Evolutionary conservation across 2,888 invertebrate species (phyloP).

Genomic region (Epirrhoe alternata): DNA sequence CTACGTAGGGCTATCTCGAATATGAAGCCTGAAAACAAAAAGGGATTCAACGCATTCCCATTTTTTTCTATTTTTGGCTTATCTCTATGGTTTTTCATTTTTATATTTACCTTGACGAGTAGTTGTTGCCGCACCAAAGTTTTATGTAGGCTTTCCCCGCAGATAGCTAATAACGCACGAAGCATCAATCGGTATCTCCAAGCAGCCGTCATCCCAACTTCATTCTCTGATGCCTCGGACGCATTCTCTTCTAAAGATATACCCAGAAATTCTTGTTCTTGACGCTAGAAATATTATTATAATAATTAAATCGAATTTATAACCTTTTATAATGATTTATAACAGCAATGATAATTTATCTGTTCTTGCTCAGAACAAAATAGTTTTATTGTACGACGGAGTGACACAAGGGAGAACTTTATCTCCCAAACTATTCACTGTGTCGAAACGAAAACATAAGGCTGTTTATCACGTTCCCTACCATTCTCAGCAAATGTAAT

Average conservation of each 20-base stretch:
- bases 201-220: slow-evolving; percentile 87
- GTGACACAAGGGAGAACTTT: not conserved
- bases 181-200: slow-evolving; percentile 94
- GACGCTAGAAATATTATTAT: slow-evolving; percentile 53
- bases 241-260: slow-evolving; percentile 73
- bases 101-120: slow-evolving; percentile 90
- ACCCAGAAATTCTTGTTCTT: slow-evolving; percentile 78
- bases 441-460: no score
- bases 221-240: slow-evolving; percentile 67
- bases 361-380: not conserved
- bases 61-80: no score
- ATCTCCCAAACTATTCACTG: not conserved
- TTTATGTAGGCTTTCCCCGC: slow-evolving; percentile 92
- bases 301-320: not conserved
- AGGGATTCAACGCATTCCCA: no score
- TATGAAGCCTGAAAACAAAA: no score
- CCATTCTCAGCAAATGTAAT: no score
- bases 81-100: no score
- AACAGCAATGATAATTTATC: no score
- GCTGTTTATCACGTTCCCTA: no score
- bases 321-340: no score
- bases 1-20: no score
- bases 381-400: not conserved
- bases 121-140: slow-evolving; percentile 94
- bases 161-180: slow-evolving; percentile 93